Base-by-base conservation (phyloP, 2,888 invertebrate genomes). In the Drosophila hamatofila region DNA sequence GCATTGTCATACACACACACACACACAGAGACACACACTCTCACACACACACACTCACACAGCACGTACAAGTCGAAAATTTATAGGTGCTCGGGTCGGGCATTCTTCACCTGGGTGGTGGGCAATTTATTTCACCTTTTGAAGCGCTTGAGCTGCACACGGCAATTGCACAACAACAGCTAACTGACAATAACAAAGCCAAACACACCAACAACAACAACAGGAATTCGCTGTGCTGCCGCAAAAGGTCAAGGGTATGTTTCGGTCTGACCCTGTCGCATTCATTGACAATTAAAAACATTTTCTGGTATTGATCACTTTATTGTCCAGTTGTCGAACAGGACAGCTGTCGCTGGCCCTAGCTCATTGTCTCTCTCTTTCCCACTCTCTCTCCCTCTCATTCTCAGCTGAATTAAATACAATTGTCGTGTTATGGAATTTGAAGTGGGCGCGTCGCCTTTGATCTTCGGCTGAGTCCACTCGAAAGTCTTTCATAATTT, bases 231-330 rank as follows among this genome's bases (percentile, higher is more conserved):
- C 57, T 78, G 62, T 56, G 56, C 78, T 62, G 80, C 85, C 72
- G 75, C 79, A 82, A 84, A 70, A 84, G 85, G 82, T 86, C 81
- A 81, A 80, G 84, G 70, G 80, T 72, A 52, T 59, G 49, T 33
- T 35, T 39, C 48, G 48, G 37, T 16, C 30, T 35, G 56, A 14
- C 59, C 70, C 58, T 41, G 51, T 23, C 41, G 67, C 72, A 83
- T 86, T 88, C 88, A 86, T 86, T 86, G 86, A 88, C 86, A 88
- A 86, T 86, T 86, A 86, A 88, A 76, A 67, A 76, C 71, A 69
- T 71, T 75, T 66, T 67, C 77, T 72, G 64, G 52, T 73, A 75
- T 88, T 85, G 85, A 85, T 85, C 88, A 88, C 88, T 86, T 88
- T 77, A 88, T 86, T 86, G 88, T 66, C 41, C 61, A 30, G 42